A percentile compares a stretch with the other conserved stretches of the same genome.
Evolutionary conservation across 2,797 vertebrate genomes (phyloP).

Genomic region (Melanotaenia parkinsoni): DNA sequence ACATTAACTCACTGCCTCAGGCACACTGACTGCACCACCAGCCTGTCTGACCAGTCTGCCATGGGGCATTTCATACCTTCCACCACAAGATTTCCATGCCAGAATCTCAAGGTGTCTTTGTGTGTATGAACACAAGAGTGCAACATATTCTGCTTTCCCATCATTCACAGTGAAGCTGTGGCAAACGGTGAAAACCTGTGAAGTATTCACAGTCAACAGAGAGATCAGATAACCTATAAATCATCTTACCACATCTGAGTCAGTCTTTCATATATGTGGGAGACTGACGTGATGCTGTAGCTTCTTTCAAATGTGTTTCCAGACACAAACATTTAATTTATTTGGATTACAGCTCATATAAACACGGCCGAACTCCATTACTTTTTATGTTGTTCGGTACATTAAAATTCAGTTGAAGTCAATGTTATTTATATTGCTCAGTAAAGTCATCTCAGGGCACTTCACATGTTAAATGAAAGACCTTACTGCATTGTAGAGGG

Average conservation of each 20-base stretch:
- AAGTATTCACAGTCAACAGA: conserved; percentile 54
- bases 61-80: conserved; percentile 58
- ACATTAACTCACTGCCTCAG: conserved; percentile 3
- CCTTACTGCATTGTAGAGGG: neutral
- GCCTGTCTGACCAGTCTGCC: conserved; percentile 30
- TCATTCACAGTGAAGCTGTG: conserved; percentile 33
- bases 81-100: conserved; percentile 35
- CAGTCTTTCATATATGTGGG: conserved; percentile 23
- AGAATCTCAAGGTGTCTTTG: conserved; percentile 45
- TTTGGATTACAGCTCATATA: conserved; percentile 10
- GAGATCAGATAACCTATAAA: conserved; percentile 41
- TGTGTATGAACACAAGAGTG: conserved; percentile 52
- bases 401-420: neutral
- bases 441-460: neutral
- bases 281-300: conserved; percentile 8
- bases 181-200: conserved; percentile 28
- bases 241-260: conserved; percentile 44
- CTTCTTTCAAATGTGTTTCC: conserved; percentile 2
- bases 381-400: neutral
- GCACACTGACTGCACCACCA: neutral
- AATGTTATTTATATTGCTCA: neutral
- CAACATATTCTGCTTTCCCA: conserved; percentile 50
- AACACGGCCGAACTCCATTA: neutral
- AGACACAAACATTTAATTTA: neutral
- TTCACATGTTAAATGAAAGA: neutral